These are phyloP conservation scores for Nautilus pompilius DNA, from an alignment of 1,140 invertebrate genomes.

Conservation along the genomic window DNA sequence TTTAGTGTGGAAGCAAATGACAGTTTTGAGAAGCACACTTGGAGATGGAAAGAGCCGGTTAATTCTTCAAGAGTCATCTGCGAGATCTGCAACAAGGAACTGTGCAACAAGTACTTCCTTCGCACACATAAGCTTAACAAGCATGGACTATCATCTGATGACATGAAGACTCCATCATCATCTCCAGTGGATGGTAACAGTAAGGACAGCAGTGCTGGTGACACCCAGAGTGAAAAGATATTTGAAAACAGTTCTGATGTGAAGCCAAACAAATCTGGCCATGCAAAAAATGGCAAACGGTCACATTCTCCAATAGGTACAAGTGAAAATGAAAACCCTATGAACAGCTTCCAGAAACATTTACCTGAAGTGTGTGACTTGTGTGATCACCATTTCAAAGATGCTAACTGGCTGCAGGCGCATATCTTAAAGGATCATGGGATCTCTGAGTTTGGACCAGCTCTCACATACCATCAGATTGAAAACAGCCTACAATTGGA, in stretches of 20 bases:
- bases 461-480: constrained; percentile 8
- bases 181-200: not conserved
- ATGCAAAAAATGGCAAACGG: not conserved
- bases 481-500: constrained; percentile 16
- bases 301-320: not conserved
- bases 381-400: constrained; percentile 83
- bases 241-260: not conserved
- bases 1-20: constrained; percentile 14
- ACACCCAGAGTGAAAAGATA: not conserved
- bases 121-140: constrained; percentile 92
- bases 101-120: constrained; percentile 92
- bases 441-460: constrained; percentile 9
- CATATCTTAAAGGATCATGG: constrained; percentile 82
- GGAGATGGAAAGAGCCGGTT: constrained; percentile 47
- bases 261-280: not conserved
- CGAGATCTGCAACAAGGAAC: constrained; percentile 98
- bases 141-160: constrained; percentile 71
- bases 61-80: constrained; percentile 84
- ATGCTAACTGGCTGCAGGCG: constrained; percentile 83
- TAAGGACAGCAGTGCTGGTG: not conserved
- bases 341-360: constrained; percentile 18
- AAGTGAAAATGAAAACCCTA: not conserved
- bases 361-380: constrained; percentile 67
- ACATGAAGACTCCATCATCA: not conserved
- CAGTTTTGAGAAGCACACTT: constrained; percentile 34